Evolutionary conservation across 1,140 invertebrate genomes (phyloP), one percentile per base, ranked within the genome.

Genomic region (Stenopsyche tienmushanensis): DNA sequence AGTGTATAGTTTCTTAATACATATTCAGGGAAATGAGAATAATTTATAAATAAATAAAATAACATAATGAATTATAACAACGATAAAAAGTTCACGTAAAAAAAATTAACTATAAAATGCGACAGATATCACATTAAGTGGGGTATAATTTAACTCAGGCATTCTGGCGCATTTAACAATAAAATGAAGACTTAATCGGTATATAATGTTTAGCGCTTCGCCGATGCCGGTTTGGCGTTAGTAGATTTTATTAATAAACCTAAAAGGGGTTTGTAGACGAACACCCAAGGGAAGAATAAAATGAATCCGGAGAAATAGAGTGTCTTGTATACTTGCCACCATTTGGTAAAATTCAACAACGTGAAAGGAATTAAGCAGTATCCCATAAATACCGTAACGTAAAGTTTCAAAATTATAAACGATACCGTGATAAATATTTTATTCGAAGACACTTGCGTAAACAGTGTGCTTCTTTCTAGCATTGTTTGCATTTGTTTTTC

Each of bases 321-420:
- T 10, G 82, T 83, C 0, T 69, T 70, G 69, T 84, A 89, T 0
- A 88, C 83, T 18, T 76, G 73, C 71, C 81, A 84, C 80, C 88
- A 93, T 59, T 81, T 84, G 1, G 83, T 67, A 62, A 78, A 89
- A 3, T 86, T 86, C 20, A 96, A 83, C 1, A 93, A 80, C 23
- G 85, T 85, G 73, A 98, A 96, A 0, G 92, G 86, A 3, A 88
- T 77, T 9, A 96, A 77, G 72, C 90, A 89, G 81, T 92, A 97
- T 9, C 93, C 92, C 84, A 96, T 90, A 68, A 90, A 91, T 10
- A 92, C 80, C 9, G 90, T 82, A 0, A 92, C 87, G 69, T 94
- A 92, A 0, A 87, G 70, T 76, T 92, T 93, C 1, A 91, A 75
- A 1, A 92, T 20, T 0, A 88, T 63, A 74, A 84, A 84, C 0